Conservation (phyloP, 2,797 vertebrate species). For the Rhinella marina region DNA sequence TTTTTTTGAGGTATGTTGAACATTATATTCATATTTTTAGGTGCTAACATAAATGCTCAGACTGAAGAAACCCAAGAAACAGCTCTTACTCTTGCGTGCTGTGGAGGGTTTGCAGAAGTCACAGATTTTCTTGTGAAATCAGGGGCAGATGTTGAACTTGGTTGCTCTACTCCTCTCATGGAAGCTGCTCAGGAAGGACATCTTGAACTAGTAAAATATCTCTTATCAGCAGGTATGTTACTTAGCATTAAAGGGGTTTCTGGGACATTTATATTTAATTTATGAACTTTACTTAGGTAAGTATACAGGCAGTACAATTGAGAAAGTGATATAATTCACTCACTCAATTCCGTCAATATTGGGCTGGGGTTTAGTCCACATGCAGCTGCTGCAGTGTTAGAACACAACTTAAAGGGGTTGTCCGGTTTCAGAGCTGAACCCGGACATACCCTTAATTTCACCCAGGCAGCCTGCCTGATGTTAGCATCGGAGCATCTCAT, state of each 20-base stretch:
- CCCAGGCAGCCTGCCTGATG: too few relatives aligned
- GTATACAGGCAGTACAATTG: too few relatives aligned
- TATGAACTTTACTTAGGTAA: too few relatives aligned
- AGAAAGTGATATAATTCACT: too few relatives aligned
- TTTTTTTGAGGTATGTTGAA: not conserved
- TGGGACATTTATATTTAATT: too few relatives aligned
- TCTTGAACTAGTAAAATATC: constrained; percentile 96
- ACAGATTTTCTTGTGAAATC: constrained; percentile 98
- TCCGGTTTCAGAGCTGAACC: too few relatives aligned
- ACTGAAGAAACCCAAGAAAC: constrained; percentile 99
- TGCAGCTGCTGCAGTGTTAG: too few relatives aligned
- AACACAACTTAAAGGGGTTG: too few relatives aligned
- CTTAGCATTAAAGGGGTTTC: not conserved
- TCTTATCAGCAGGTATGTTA: constrained; percentile 88
- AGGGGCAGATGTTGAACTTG: constrained; percentile 96
- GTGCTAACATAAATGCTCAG: constrained; percentile 98
- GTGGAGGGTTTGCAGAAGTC: constrained; percentile 97
- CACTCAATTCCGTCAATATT: too few relatives aligned
- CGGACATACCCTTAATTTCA: too few relatives aligned
- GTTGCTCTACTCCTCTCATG: constrained; percentile 98
- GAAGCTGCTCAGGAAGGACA: constrained; percentile 98
- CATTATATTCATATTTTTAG: constrained; percentile 69
- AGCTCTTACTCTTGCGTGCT: constrained; percentile 94
- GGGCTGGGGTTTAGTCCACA: too few relatives aligned
- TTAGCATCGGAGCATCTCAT: too few relatives aligned